Percentiles rank a stretch among this genome's conserved stretches.
phyloP scores from a whole-genome alignment of 2,888 invertebrate genomes.

The Schrankia costaestrigalis region DNA sequence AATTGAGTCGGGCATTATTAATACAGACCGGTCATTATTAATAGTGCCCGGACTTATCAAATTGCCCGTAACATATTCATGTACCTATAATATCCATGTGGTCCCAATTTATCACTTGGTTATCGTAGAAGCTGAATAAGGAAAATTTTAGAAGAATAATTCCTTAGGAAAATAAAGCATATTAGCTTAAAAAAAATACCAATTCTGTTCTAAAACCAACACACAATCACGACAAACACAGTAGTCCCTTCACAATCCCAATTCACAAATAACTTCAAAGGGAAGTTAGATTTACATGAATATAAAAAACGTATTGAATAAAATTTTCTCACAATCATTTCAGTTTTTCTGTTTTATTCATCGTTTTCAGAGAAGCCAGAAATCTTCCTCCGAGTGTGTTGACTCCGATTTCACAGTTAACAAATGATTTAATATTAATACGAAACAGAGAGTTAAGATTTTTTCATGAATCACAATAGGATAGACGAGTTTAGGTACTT shows the following conservation, averaged over 20 bases:
- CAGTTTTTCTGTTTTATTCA: slow-evolving; percentile 33
- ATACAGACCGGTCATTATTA: too few relatives aligned
- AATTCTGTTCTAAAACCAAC: too few relatives aligned
- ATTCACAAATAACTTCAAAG: slow-evolving; percentile 21
- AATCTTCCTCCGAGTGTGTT: slow-evolving; percentile 17
- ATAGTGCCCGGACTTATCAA: too few relatives aligned
- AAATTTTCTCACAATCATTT: slow-evolving; percentile 14
- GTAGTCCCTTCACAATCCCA: slow-evolving; percentile 22
- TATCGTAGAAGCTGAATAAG: too few relatives aligned
- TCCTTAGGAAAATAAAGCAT: too few relatives aligned
- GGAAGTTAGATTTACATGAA: slow-evolving; percentile 19
- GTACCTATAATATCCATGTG: too few relatives aligned
- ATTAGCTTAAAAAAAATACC: too few relatives aligned
- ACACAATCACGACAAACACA: slow-evolving; percentile 16
- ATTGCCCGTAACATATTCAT: too few relatives aligned
- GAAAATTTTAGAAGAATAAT: too few relatives aligned
- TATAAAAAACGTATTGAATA: slow-evolving; percentile 19
- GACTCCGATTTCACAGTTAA: slow-evolving; percentile 29
- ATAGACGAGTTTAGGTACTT: slow-evolving; percentile 3
- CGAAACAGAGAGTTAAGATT: slow-evolving; percentile 5
- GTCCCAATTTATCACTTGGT: too few relatives aligned
- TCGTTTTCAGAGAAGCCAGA: slow-evolving; percentile 22
- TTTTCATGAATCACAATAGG: slow-evolving; percentile 20
- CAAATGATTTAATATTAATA: slow-evolving; percentile 26
- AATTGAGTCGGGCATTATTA: too few relatives aligned